Evolutionary conservation across 2,888 invertebrate species (phyloP).

Genomic region (Melanostoma scalare): DNA sequence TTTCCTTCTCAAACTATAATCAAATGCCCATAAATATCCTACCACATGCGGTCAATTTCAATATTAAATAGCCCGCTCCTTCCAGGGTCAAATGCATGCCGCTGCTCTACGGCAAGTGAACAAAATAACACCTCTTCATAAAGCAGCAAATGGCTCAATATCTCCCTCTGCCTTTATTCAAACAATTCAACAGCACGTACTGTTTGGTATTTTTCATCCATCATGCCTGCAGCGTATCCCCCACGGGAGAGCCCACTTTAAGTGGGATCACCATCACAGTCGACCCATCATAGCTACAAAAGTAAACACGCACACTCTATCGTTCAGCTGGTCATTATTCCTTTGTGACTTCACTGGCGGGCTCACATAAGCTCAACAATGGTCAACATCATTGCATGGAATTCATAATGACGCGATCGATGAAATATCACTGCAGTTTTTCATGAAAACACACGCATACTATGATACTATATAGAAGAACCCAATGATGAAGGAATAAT

Average conservation of each 20-base stretch:
- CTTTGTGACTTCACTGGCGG: constrained; percentile 28
- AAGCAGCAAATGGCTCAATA: constrained; percentile 60
- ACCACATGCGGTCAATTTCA: constrained; percentile 1
- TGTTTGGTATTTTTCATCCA: constrained; percentile 37
- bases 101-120: constrained; percentile 48
- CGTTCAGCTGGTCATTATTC: constrained; percentile 41
- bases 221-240: constrained; percentile 36
- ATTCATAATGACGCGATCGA: constrained; percentile 67
- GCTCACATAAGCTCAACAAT: constrained; percentile 47
- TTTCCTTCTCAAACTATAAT: background rate
- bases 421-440: constrained; percentile 61
- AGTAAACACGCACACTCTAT: constrained; percentile 53
- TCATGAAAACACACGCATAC: constrained; percentile 35
- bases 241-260: constrained; percentile 53
- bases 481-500: constrained; percentile 52
- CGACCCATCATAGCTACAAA: constrained; percentile 43
- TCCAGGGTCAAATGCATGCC: constrained; percentile 45
- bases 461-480: constrained; percentile 17
- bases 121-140: constrained; percentile 46
- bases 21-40: constrained; percentile 9
- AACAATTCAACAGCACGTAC: constrained; percentile 61
- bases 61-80: constrained; percentile 22
- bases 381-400: constrained; percentile 65
- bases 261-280: constrained; percentile 43
- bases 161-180: constrained; percentile 39